Base-by-base conservation (phyloP, 2,888 invertebrate genomes). In the Latrodectus hesperus region DNA sequence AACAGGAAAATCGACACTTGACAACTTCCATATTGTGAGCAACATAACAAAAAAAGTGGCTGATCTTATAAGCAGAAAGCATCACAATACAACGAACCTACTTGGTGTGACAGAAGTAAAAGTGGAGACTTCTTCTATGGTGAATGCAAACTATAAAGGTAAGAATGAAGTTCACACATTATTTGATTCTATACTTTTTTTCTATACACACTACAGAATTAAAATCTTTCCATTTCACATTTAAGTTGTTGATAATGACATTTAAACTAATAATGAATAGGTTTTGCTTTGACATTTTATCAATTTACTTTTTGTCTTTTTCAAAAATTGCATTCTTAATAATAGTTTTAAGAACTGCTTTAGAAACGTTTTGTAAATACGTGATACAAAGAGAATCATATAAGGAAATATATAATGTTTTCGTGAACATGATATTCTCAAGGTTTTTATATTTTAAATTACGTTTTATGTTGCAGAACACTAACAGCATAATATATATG, bases 61-160 rank as follows among this genome's bases (percentile, higher is more conserved):
- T 0, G 94, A 95, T 91, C 92, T 94, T n/a, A 94, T 95, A 49
- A 94, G 95, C 55, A 93, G 94, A 12, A 94, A 94, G 90, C 94
- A 94, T 91, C 94, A 94, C 1, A 93, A 94, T 87, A 92, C 91
- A 88, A 92, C 94, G 14, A 94, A 95, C 8, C 92, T 96, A 68
- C 94, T 95, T 67, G 95, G 96, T 22, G 95, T 96, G 64, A 93
- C 95, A 10, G 96, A 96, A 92, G 95, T 96, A 64, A 95, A 95
- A 92, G 95, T 95, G 22, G 96, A 96, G 92, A 95, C 96, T 6
- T 95, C 95, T 0, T 95, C 95, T 0, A 92, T 95, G 26, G 93
- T 95, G 74, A 94, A 83, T 70, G 76, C 94, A 88, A 94, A 93
- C 87, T 93, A 93, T 88, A 94, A 93, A 70, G 85, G 88, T 88